Percentiles rank a stretch among this genome's conserved stretches.
Evolutionary conservation across 2,888 invertebrate species (phyloP).

Genomic region (Cryptophagus acutangulus): DNA sequence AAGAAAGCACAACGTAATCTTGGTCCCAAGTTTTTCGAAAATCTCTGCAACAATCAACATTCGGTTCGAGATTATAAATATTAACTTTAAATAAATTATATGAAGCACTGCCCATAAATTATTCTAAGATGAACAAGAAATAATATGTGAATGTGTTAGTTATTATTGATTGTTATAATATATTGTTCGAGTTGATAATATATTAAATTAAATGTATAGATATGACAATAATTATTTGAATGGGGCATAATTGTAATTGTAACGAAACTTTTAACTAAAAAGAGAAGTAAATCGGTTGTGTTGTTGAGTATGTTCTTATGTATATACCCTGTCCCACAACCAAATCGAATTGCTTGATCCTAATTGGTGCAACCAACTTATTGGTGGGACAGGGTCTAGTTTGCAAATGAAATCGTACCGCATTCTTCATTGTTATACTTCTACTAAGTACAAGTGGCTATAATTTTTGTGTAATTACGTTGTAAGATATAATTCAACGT

Average conservation of each 20-base stretch:
- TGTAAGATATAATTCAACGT: too few species aligned
- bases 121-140: slow-evolving; percentile 18
- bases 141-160: slow-evolving; percentile 30
- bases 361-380: too few species aligned
- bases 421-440: background rate
- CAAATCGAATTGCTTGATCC: too few species aligned
- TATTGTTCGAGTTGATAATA: slow-evolving; percentile 35
- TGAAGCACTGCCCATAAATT: slow-evolving; percentile 37
- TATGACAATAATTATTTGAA: slow-evolving; percentile 45
- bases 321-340: too few species aligned
- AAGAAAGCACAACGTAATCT: slow-evolving; percentile 1
- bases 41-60: slow-evolving; percentile 37
- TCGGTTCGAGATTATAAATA: background rate
- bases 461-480: slow-evolving; percentile 34
- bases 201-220: too few species aligned
- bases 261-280: too few species aligned
- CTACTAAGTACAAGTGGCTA: slow-evolving; percentile 30
- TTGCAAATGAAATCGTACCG: too few species aligned
- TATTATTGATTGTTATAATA: slow-evolving; percentile 35
- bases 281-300: too few species aligned
- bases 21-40: slow-evolving; percentile 18
- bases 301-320: slow-evolving; percentile 17
- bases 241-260: slow-evolving; percentile 44
- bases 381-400: too few species aligned
- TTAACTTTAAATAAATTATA: slow-evolving; percentile 1